Evolutionary conservation across 2,113 vertebrate genomes (phyloP).

Genomic region (Garra rufa): DNA sequence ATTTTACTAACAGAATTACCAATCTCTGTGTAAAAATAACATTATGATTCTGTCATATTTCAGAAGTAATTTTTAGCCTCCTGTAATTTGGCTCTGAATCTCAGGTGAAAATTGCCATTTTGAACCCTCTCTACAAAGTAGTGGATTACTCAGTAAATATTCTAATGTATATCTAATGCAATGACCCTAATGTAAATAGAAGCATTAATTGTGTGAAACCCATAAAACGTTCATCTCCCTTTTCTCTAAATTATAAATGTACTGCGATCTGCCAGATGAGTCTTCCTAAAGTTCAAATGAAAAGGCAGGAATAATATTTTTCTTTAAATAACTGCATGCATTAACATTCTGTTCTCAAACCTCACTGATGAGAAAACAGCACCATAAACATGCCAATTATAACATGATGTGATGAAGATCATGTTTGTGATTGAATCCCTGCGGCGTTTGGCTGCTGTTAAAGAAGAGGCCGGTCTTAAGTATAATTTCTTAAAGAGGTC

Average conservation of each 20-base stretch:
- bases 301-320: not conserved
- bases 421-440: not conserved
- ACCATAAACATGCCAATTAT: not conserved
- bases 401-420: constrained; percentile 3
- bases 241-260: not conserved
- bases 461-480: not conserved
- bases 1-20: too few species aligned
- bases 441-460: not conserved
- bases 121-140: too few species aligned
- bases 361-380: constrained; percentile 29
- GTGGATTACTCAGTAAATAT: too few species aligned
- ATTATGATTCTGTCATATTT: too few species aligned
- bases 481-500: not conserved
- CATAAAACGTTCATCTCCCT: not conserved
- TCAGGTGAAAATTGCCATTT: too few species aligned
- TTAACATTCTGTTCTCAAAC: constrained; percentile 2
- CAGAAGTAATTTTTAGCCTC: too few species aligned
- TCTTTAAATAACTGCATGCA: not conserved
- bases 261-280: not conserved
- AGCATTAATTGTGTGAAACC: not conserved
- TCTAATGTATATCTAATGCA: too few species aligned
- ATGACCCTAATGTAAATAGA: not conserved
- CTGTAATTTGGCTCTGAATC: too few species aligned
- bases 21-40: too few species aligned
- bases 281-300: not conserved